Conservation (phyloP, 2,113 vertebrate genomes). For the Panthera uncia region DNA sequence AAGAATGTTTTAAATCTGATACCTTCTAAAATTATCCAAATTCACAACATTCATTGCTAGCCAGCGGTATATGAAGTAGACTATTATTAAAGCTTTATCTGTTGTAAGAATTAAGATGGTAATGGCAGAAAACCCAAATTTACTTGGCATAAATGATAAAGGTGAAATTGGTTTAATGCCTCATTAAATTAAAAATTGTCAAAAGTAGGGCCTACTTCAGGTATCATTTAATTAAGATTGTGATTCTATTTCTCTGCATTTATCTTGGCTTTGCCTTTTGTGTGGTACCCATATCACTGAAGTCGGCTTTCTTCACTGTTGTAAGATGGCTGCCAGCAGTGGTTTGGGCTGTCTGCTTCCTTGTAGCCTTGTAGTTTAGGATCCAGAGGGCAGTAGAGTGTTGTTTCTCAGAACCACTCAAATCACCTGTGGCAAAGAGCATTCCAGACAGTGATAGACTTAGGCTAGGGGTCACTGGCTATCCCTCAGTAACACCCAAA, state of each 20-base stretch:
- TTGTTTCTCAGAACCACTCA: background rate
- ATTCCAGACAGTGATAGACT: background rate
- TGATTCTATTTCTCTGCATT: background rate
- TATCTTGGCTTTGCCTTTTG: background rate
- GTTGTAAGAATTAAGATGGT: background rate
- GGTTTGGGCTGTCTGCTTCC: background rate
- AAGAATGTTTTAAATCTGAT: slow-evolving; percentile 9
- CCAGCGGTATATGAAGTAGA: background rate
- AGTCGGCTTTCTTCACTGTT: background rate
- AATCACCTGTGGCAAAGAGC: background rate
- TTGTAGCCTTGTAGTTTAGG: background rate
- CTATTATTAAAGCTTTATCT: background rate
- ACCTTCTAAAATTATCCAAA: background rate
- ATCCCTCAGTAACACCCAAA: background rate
- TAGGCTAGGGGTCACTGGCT: background rate
- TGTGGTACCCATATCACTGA: background rate
- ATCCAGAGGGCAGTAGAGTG: background rate
- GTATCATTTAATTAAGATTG: background rate
- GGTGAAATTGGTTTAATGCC: background rate
- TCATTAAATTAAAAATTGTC: background rate
- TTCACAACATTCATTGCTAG: background rate
- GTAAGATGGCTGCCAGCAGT: background rate
- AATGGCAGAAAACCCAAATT: background rate
- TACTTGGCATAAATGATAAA: background rate
- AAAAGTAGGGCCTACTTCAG: background rate